Evolutionary conservation across 2,888 invertebrate species (phyloP).

Genomic region (Drosophila picticornis): DNA sequence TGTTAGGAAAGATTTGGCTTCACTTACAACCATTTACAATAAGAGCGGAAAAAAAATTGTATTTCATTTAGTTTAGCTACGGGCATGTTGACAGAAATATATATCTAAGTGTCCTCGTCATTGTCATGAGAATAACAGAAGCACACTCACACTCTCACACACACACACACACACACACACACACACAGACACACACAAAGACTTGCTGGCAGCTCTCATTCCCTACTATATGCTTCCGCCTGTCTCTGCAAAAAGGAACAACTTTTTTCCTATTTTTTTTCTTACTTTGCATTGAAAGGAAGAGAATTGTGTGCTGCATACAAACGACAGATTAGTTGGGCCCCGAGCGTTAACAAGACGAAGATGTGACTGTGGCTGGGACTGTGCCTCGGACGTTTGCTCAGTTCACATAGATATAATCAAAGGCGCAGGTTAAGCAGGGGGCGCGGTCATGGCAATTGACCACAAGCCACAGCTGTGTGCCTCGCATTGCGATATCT

Average conservation of each 20-base stretch:
- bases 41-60: slow-evolving; percentile 1
- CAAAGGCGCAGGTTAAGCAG: slow-evolving; percentile 37
- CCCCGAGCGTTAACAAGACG: slow-evolving; percentile 45
- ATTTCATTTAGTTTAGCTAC: slow-evolving; percentile 30
- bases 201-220: slow-evolving; percentile 4
- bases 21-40: background rate
- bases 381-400: slow-evolving; percentile 7
- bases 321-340: slow-evolving; percentile 67
- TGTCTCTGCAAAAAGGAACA: slow-evolving; percentile 23
- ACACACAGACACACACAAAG: slow-evolving; percentile 7
- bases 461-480: slow-evolving; percentile 19
- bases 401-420: slow-evolving; percentile 23
- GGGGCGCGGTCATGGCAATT: slow-evolving; percentile 17
- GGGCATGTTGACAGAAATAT: slow-evolving; percentile 37
- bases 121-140: slow-evolving; percentile 34
- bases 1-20: slow-evolving; percentile 1
- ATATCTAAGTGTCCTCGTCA: slow-evolving; percentile 41
- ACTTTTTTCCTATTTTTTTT: slow-evolving; percentile 8
- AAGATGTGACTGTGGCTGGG: slow-evolving; percentile 15
- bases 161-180: slow-evolving; percentile 11
- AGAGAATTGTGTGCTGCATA: slow-evolving; percentile 63
- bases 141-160: background rate
- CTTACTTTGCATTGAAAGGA: slow-evolving; percentile 25
- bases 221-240: slow-evolving; percentile 26
- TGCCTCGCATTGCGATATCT: slow-evolving; percentile 11